These are phyloP conservation scores for Drosophila suzukii DNA, from an alignment of 1,140 invertebrate genomes.

Conservation along the genomic window DNA sequence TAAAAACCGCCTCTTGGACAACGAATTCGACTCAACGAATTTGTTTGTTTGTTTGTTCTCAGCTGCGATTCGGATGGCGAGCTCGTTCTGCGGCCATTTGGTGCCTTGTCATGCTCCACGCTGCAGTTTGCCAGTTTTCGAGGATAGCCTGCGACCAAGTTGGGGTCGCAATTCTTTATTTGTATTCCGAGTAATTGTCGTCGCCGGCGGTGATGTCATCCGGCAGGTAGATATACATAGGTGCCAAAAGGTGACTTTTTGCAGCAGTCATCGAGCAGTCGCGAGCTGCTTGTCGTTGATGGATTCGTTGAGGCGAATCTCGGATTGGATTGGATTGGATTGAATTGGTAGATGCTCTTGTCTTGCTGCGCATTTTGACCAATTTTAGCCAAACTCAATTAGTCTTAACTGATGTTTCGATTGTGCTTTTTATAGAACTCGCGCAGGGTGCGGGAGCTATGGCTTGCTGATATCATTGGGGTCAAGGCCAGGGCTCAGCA, in stretches of 20 bases:
- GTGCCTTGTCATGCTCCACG: slow-evolving; percentile 51
- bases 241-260: slow-evolving; percentile 50
- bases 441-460: slow-evolving; percentile 38
- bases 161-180: slow-evolving; percentile 71
- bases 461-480: slow-evolving; percentile 64
- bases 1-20: slow-evolving; percentile 19
- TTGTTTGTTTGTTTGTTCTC: slow-evolving; percentile 5
- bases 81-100: slow-evolving; percentile 30
- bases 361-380: slow-evolving; percentile 70
- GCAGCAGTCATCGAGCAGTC: slow-evolving; percentile 21
- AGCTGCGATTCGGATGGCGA: slow-evolving; percentile 14
- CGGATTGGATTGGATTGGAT: slow-evolving; percentile 20
- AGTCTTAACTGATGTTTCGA: slow-evolving; percentile 72
- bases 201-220: slow-evolving; percentile 62
- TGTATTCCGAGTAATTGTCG: slow-evolving; percentile 71
- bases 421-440: slow-evolving; percentile 51
- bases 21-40: slow-evolving; percentile 24
- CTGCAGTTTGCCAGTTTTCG: slow-evolving; percentile 32
- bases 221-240: slow-evolving; percentile 48
- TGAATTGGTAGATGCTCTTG: slow-evolving; percentile 40
- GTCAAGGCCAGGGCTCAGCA: slow-evolving; percentile 60
- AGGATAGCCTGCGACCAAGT: slow-evolving; percentile 55
- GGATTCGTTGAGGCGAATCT: slow-evolving; percentile 58
- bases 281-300: slow-evolving; percentile 65
- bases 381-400: slow-evolving; percentile 74